Conservation (phyloP, 2,113 vertebrate species). For the Nerophis ophidion region DNA sequence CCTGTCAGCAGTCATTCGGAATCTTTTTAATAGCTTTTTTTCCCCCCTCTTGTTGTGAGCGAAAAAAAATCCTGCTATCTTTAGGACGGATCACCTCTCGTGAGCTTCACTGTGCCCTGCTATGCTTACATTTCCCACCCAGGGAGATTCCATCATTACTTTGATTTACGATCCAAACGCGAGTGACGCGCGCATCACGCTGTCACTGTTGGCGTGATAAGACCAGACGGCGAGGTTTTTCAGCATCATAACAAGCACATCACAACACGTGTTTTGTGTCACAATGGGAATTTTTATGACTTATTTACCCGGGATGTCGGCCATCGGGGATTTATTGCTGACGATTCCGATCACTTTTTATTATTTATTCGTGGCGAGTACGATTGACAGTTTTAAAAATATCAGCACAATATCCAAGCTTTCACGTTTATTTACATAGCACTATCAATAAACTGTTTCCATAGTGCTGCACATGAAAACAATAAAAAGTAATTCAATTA, state of each 20-base stretch:
- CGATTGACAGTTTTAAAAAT: no score
- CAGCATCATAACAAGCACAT: neutral
- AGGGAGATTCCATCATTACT: conserved; percentile 3
- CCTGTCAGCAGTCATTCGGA: neutral
- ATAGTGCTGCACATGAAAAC: no score
- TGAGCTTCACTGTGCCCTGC: neutral
- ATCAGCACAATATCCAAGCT: no score
- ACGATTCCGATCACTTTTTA: no score
- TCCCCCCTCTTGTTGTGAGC: neutral
- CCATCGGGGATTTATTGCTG: no score
- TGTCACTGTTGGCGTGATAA: neutral
- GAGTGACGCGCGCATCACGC: neutral
- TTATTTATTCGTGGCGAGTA: no score
- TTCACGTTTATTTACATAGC: no score
- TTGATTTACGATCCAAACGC: neutral
- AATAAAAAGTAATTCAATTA: no score
- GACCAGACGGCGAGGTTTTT: neutral
- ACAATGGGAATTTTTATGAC: no score
- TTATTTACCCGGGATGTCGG: no score
- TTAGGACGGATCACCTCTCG: conserved; percentile 2
- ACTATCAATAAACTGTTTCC: no score
- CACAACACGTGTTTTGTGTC: no score
- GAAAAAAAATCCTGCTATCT: neutral
- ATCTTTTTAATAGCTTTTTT: conserved; percentile 3
- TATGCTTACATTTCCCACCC: neutral